These are phyloP conservation scores for Arenaria interpres DNA, from an alignment of 2,113 vertebrate species.

Conservation along the genomic window DNA sequence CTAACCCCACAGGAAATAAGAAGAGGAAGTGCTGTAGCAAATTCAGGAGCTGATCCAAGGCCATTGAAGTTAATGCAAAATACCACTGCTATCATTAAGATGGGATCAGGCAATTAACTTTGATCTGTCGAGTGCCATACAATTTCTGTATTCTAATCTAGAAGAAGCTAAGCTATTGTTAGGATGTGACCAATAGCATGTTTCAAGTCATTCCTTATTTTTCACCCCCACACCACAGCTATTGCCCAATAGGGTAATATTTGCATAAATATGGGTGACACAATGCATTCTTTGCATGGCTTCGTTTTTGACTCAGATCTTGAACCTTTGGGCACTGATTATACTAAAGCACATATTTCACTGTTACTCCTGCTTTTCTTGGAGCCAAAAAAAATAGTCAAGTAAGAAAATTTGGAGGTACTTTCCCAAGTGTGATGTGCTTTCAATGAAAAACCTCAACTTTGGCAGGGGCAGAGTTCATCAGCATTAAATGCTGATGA, in stretches of 20 bases:
- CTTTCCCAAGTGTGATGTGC: not conserved
- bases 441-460: not conserved
- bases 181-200: not conserved
- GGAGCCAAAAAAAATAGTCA: not conserved
- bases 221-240: not conserved
- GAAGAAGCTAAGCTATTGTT: not conserved
- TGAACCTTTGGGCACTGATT: not conserved
- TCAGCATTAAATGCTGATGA: not conserved
- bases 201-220: not conserved
- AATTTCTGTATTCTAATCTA: not conserved
- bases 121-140: not conserved
- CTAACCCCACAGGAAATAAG: not conserved
- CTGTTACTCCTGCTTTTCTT: not conserved
- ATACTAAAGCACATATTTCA: not conserved
- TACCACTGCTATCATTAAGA: not conserved
- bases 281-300: not conserved
- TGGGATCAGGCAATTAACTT: not conserved
- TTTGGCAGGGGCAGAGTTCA: not conserved
- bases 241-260: not conserved
- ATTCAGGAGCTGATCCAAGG: not conserved
- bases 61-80: not conserved
- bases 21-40: not conserved
- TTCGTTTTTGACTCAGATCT: not conserved
- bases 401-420: not conserved
- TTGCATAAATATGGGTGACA: not conserved